phyloP scores from a whole-genome alignment of 2,113 vertebrate species.

The Mus pahari region DNA sequence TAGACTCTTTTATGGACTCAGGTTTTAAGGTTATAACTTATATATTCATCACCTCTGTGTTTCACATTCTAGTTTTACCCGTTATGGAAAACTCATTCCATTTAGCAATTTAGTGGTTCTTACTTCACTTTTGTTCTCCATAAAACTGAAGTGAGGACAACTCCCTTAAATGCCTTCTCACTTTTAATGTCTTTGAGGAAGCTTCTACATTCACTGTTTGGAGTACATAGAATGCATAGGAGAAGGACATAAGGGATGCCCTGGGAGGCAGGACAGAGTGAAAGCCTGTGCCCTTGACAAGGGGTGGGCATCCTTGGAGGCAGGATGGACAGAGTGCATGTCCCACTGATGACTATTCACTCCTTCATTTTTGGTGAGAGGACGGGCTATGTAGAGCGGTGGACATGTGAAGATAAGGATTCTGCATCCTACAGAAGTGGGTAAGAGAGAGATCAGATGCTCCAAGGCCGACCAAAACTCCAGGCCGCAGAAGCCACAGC shows the following conservation, averaged over 20 bases:
- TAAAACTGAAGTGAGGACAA: not conserved
- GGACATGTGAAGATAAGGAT: not conserved
- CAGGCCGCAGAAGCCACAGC: fast-evolving
- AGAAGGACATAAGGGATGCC: too few species aligned
- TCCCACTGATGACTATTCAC: not conserved
- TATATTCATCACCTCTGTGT: not conserved
- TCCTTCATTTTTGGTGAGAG: not conserved
- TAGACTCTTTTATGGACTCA: not conserved
- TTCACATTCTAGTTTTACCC: not conserved
- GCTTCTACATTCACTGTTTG: not conserved
- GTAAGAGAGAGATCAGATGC: not conserved
- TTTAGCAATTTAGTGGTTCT: not conserved
- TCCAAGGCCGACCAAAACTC: not conserved
- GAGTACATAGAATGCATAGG: too few species aligned
- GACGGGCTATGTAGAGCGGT: fast-evolving
- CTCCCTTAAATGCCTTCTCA: not conserved
- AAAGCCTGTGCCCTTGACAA: too few species aligned
- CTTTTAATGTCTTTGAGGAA: not conserved
- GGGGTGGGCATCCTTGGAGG: too few species aligned
- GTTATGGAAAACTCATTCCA: not conserved
- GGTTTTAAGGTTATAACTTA: not conserved
- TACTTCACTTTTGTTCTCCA: slow-evolving; percentile 1
- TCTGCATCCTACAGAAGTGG: fast-evolving
- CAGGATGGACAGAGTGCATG: not conserved
- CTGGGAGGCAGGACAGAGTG: too few species aligned